Conservation (phyloP, 2,113 vertebrate genomes). For the Aleadryas rufinucha region DNA sequence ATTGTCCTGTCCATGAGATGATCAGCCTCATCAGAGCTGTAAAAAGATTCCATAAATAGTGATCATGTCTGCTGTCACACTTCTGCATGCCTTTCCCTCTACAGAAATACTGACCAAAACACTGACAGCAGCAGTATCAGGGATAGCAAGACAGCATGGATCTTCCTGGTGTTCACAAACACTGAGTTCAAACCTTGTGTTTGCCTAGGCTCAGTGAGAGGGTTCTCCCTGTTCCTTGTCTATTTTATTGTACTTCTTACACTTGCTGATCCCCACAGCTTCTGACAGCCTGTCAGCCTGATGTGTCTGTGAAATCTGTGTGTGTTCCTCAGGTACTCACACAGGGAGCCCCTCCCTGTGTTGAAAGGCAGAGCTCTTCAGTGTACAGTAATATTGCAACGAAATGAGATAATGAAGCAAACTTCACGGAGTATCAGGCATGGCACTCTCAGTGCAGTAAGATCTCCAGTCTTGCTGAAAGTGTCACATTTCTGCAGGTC, state of each 20-base stretch:
- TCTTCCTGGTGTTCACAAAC: background rate
- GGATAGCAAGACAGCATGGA: background rate
- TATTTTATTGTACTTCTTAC: background rate
- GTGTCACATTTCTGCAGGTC: background rate
- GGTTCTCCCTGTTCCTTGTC: background rate
- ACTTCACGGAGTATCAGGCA: background rate
- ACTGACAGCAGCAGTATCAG: background rate
- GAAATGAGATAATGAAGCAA: background rate
- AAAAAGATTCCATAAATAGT: background rate
- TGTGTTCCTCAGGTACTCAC: background rate
- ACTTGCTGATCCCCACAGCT: background rate
- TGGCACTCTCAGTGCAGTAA: background rate
- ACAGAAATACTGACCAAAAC: background rate
- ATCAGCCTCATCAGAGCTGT: background rate
- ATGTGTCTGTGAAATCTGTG: background rate
- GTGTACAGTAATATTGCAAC: background rate
- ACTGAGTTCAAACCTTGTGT: background rate
- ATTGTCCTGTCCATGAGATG: background rate
- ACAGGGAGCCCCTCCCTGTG: background rate
- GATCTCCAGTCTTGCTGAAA: background rate
- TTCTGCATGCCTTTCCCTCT: background rate
- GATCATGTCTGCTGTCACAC: background rate
- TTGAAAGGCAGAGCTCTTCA: background rate
- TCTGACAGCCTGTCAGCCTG: background rate
- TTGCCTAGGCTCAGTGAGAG: background rate